These are phyloP conservation scores for Calonectris borealis DNA, from an alignment of 2,113 vertebrate species.

Conservation along the genomic window DNA sequence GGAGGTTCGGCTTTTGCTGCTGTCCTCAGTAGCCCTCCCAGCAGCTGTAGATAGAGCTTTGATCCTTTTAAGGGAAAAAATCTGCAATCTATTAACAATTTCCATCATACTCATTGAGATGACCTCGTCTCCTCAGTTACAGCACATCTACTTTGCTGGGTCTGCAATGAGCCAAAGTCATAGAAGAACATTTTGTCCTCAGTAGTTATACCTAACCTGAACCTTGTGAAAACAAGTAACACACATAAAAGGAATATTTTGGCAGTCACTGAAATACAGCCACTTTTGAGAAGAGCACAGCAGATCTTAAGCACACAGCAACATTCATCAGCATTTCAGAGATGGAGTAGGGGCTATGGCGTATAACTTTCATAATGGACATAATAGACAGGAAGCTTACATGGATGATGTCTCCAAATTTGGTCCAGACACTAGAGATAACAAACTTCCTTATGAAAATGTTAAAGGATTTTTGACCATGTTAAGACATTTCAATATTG, in stretches of 20 bases:
- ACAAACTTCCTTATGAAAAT: not conserved
- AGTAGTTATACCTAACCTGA: not conserved
- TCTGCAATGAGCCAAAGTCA: not conserved
- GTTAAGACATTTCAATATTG: not conserved
- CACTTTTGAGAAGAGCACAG: not conserved
- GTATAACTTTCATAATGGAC: fast-evolving
- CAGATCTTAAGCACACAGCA: not conserved
- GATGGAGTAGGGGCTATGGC: not conserved
- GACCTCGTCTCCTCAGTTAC: not conserved
- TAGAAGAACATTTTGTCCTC: not conserved
- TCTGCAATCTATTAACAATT: not conserved
- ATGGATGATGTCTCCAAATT: not conserved
- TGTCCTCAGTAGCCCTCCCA: not conserved
- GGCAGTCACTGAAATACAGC: not conserved
- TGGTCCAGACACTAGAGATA: not conserved
- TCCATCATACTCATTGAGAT: not conserved
- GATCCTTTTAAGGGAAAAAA: not conserved
- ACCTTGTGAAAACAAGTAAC: not conserved
- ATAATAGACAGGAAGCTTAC: not conserved
- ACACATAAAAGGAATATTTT: not conserved
- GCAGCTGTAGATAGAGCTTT: not conserved
- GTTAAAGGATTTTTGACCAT: not conserved
- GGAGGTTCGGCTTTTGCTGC: not conserved
- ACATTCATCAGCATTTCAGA: not conserved
- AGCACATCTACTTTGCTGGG: fast-evolving